These are phyloP conservation scores for Temnothorax ravouxi DNA, from an alignment of 2,888 invertebrate genomes.

Conservation along the genomic window DNA sequence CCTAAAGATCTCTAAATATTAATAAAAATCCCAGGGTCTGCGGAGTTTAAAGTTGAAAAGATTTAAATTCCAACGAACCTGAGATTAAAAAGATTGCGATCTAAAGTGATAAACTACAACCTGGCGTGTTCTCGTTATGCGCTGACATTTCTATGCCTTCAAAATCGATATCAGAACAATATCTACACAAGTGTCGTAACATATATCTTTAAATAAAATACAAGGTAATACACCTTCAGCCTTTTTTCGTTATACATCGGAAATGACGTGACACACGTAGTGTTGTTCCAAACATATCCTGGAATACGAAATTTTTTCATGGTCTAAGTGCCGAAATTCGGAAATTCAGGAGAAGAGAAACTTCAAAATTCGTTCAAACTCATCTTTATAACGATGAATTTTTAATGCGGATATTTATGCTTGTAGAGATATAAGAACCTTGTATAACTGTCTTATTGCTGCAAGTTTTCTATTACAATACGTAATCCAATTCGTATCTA, in stretches of 20 bases:
- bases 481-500: conserved; percentile 97
- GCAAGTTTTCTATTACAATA: conserved; percentile 89
- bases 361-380: neutral
- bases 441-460: conserved; percentile 7
- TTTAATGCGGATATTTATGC: conserved; percentile 8
- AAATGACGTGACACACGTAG: conserved; percentile 5
- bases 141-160: neutral
- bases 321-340: neutral
- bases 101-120: neutral
- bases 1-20: neutral
- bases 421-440: conserved; percentile 22
- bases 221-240: conserved; percentile 1
- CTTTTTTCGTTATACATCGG: neutral
- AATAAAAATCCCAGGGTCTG: neutral
- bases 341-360: neutral
- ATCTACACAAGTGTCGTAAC: conserved; percentile 16
- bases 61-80: neutral
- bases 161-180: conserved; percentile 5
- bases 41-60: neutral
- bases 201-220: conserved; percentile 6
- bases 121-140: neutral
- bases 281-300: conserved; percentile 14
- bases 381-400: conserved; percentile 4
- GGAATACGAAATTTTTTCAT: conserved; percentile 6
- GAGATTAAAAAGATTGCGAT: neutral